Conservation (phyloP, 2,888 invertebrate species). For the Monopis laevigella region DNA sequence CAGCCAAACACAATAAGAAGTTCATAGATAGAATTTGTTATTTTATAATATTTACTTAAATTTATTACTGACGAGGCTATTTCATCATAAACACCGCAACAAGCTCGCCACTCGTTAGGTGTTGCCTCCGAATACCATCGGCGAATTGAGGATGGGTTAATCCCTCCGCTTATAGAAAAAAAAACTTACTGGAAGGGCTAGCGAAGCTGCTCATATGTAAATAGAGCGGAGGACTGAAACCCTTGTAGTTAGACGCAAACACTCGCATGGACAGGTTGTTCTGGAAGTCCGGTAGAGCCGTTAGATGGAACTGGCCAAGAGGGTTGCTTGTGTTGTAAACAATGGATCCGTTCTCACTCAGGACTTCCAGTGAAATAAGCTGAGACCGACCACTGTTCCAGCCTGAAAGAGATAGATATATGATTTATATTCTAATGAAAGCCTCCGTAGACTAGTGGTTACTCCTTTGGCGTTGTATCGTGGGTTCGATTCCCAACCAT, state of each 20-base stretch:
- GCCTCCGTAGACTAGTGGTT: too few relatives aligned
- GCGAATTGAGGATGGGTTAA: too few relatives aligned
- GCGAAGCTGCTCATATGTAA: not conserved
- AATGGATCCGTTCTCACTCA: conserved; percentile 25
- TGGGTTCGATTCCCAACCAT: too few relatives aligned
- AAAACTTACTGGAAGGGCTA: not conserved
- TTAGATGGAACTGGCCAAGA: conserved; percentile 35
- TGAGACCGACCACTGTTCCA: conserved; percentile 49
- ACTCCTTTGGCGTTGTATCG: too few relatives aligned
- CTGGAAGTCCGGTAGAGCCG: conserved; percentile 23
- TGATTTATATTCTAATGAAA: too few relatives aligned
- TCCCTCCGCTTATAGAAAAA: not conserved
- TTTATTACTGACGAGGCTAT: too few relatives aligned
- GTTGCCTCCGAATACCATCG: too few relatives aligned
- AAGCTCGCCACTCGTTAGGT: too few relatives aligned
- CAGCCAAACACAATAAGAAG: too few relatives aligned
- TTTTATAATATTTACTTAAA: too few relatives aligned
- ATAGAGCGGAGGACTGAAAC: conserved; percentile 27
- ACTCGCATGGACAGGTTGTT: conserved; percentile 35
- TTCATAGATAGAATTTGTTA: too few relatives aligned
- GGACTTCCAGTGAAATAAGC: conserved; percentile 33
- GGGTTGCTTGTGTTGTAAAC: conserved; percentile 31
- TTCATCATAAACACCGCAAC: too few relatives aligned
- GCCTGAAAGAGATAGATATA: conserved; percentile 23
- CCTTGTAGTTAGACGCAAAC: conserved; percentile 35